These are phyloP conservation scores for Luscinia megarhynchos DNA, from an alignment of 2,797 vertebrate genomes.

Conservation along the genomic window DNA sequence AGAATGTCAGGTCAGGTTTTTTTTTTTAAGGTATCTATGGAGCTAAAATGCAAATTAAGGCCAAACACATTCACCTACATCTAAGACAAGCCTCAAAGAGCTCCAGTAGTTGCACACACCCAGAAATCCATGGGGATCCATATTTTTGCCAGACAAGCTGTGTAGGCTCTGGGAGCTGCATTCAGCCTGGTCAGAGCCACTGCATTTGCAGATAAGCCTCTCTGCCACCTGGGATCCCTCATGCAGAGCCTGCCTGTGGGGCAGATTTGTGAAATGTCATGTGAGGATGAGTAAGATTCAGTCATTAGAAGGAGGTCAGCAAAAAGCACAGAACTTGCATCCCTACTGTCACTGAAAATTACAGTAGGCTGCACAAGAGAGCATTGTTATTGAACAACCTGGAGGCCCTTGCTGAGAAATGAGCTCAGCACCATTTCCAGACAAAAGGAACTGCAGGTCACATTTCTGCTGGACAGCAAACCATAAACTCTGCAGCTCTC, in stretches of 20 bases:
- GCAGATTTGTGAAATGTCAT: neutral
- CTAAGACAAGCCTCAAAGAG: neutral
- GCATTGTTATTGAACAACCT: neutral
- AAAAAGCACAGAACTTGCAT: neutral
- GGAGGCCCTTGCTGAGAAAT: neutral
- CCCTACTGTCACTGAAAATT: neutral
- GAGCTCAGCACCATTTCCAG: neutral
- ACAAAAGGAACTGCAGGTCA: neutral
- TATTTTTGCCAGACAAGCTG: neutral
- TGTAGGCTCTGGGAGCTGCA: neutral
- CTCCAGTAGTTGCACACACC: neutral
- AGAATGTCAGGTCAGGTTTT: neutral
- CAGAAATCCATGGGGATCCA: neutral
- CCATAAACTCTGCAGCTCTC: neutral
- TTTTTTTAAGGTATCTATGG: neutral
- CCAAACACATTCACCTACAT: accelerated
- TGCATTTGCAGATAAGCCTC: neutral
- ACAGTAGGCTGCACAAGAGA: neutral
- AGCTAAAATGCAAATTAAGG: neutral
- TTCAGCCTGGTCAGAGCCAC: neutral
- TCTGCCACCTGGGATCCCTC: neutral
- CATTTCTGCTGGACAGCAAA: neutral
- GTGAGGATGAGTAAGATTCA: neutral
- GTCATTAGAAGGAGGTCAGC: neutral
- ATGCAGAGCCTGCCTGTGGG: neutral